Conservation (phyloP, 2,888 invertebrate genomes). For the Oxytorus armatus region DNA sequence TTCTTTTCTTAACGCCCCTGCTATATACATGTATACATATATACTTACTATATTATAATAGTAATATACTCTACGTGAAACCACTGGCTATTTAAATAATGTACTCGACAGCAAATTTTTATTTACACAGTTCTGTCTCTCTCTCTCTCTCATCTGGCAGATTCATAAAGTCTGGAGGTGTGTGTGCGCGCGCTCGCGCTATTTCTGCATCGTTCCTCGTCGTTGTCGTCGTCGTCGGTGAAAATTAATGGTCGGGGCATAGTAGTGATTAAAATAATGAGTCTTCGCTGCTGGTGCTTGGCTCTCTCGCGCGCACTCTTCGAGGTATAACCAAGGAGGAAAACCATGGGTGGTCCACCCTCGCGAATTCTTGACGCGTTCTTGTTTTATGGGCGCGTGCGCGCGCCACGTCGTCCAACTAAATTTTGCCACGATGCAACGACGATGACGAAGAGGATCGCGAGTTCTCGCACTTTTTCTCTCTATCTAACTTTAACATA, state of each 20-base stretch:
- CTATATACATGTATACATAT: conserved; percentile 25
- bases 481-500: conserved; percentile 5
- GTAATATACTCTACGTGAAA: conserved; percentile 47
- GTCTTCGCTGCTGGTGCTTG: conserved; percentile 62
- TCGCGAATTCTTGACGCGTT: conserved; percentile 81
- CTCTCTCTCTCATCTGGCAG: conserved; percentile 41
- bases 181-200: conserved; percentile 47
- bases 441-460: conserved; percentile 57
- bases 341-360: conserved; percentile 78
- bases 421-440: conserved; percentile 73
- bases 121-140: conserved; percentile 60
- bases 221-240: conserved; percentile 55
- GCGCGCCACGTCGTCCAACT: conserved; percentile 77
- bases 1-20: conserved; percentile 36
- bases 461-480: conserved; percentile 43
- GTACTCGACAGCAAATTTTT: conserved; percentile 57
- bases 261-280: conserved; percentile 68
- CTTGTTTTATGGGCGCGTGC: conserved; percentile 81
- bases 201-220: conserved; percentile 59
- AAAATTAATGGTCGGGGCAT: conserved; percentile 65
- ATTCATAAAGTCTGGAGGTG: conserved; percentile 54
- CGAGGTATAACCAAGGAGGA: conserved; percentile 69
- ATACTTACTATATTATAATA: conserved; percentile 29
- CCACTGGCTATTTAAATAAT: conserved; percentile 48
- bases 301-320: conserved; percentile 43